Evolutionary conservation across 2,797 vertebrate genomes (phyloP).

Genomic region (Sebastes trivittatus): DNA sequence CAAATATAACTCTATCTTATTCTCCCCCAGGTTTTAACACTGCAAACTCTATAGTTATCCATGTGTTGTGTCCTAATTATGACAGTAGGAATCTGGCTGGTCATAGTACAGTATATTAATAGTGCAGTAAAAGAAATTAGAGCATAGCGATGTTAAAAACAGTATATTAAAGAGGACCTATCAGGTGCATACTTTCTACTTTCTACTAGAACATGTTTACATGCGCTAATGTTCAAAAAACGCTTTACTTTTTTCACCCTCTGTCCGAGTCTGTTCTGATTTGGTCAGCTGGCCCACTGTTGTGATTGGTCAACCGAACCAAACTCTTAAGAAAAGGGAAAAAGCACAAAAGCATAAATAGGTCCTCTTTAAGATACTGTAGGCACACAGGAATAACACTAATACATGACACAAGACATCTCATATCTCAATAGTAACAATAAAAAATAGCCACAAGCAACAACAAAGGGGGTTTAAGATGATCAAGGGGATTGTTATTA

Average conservation of each 20-base stretch:
- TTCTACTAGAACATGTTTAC: too few species aligned
- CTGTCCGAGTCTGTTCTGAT: too few species aligned
- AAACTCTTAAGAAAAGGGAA: too few species aligned
- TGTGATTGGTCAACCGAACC: too few species aligned
- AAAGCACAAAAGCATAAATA: too few species aligned
- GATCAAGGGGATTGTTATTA: neutral
- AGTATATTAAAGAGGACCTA: neutral
- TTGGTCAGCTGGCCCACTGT: too few species aligned
- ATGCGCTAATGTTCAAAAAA: too few species aligned
- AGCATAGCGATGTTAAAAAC: neutral
- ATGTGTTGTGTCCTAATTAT: conserved; percentile 7
- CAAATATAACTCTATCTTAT: conserved; percentile 31
- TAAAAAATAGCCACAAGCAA: neutral
- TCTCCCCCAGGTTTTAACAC: neutral
- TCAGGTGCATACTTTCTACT: too few species aligned
- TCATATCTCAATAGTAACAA: neutral
- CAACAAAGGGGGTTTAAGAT: neutral
- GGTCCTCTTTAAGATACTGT: neutral
- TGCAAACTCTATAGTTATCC: neutral
- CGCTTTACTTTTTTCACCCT: too few species aligned
- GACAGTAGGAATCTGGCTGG: neutral
- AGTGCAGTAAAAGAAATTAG: neutral
- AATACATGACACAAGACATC: neutral
- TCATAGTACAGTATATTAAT: neutral
- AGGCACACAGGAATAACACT: neutral